Evolutionary conservation across 2,888 invertebrate genomes (phyloP).

Genomic region (Adelognathus sp.): DNA sequence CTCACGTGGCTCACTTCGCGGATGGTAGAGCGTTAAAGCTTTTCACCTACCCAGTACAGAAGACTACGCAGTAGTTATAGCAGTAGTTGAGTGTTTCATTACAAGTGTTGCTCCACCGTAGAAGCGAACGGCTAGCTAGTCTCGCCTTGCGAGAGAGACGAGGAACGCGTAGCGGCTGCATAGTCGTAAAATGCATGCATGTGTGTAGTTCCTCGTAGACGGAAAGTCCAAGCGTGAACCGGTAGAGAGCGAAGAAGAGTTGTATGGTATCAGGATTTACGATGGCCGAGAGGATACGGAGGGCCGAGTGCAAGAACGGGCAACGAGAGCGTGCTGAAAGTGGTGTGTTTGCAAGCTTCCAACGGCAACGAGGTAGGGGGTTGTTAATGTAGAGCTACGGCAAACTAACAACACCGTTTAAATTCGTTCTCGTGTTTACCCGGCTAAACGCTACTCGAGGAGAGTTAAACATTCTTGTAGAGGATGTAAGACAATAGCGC

Average conservation of each 20-base stretch:
- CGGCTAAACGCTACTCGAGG: slow-evolving; percentile 56
- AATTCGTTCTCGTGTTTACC: slow-evolving; percentile 62
- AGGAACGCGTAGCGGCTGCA: slow-evolving; percentile 13
- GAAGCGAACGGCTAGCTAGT: slow-evolving; percentile 15
- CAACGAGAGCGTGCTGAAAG: slow-evolving; percentile 2
- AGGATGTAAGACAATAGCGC: slow-evolving; percentile 44
- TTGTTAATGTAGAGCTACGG: slow-evolving; percentile 56
- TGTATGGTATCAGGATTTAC: slow-evolving; percentile 59
- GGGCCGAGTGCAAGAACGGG: slow-evolving; percentile 13
- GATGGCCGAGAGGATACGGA: slow-evolving; percentile 56
- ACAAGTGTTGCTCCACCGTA: slow-evolving; percentile 17
- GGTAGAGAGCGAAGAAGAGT: slow-evolving; percentile 35
- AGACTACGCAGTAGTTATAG: slow-evolving; percentile 19
- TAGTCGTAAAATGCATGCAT: slow-evolving; percentile 38
- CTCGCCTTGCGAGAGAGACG: slow-evolving; percentile 18
- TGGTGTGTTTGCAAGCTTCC: slow-evolving; percentile 15
- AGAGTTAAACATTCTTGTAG: slow-evolving; percentile 28
- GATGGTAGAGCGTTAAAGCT: background rate
- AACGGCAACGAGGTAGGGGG: slow-evolving; percentile 36
- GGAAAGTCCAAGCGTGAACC: slow-evolving; percentile 18
- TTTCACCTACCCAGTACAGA: background rate
- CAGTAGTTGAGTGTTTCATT: slow-evolving; percentile 22
- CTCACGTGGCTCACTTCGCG: background rate
- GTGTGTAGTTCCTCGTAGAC: slow-evolving; percentile 10
- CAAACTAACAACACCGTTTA: slow-evolving; percentile 65